These are phyloP conservation scores for Vulpes vulpes DNA, from an alignment of 2,113 vertebrate species.

Conservation along the genomic window DNA sequence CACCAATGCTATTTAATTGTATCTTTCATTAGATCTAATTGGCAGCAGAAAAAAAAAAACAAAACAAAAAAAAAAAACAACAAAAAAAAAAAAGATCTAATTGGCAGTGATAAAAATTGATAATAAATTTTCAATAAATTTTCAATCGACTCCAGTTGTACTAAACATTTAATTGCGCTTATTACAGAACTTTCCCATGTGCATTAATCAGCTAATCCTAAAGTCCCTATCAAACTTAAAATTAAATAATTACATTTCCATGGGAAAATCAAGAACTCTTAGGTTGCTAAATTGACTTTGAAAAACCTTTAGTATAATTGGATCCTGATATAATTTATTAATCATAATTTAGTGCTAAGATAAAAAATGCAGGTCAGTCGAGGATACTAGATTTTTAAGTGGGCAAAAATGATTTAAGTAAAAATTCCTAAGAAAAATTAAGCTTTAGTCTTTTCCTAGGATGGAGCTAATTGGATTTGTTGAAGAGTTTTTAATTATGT, in stretches of 20 bases:
- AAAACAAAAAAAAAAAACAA: too few relatives aligned
- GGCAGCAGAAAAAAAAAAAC: too few relatives aligned
- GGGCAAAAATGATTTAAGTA: slow-evolving; percentile 54
- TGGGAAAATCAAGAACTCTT: neutral
- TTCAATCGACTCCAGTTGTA: slow-evolving; percentile 13
- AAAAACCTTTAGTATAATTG: slow-evolving; percentile 58
- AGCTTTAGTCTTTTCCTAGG: slow-evolving; percentile 18
- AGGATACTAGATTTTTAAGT: slow-evolving; percentile 49
- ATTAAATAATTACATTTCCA: slow-evolving; percentile 58
- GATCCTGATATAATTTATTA: slow-evolving; percentile 63
- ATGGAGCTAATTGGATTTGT: slow-evolving; percentile 24
- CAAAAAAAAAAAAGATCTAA: too few relatives aligned
- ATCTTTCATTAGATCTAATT: slow-evolving; percentile 26
- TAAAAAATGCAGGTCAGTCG: slow-evolving; percentile 35
- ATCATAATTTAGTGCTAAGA: slow-evolving; percentile 57
- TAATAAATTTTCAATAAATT: slow-evolving; percentile 1
- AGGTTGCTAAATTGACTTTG: slow-evolving; percentile 40
- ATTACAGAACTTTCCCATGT: neutral
- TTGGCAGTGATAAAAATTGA: neutral
- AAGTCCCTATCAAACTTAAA: slow-evolving; percentile 59
- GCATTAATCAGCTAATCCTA: slow-evolving; percentile 31
- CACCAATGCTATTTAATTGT: slow-evolving; percentile 35
- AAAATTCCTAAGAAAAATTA: slow-evolving; percentile 56
- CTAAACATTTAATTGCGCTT: slow-evolving; percentile 20
- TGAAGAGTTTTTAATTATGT: slow-evolving; percentile 47